Base-by-base conservation (phyloP, 2,888 invertebrate species). In the Hermaeophaga mercurialis region DNA sequence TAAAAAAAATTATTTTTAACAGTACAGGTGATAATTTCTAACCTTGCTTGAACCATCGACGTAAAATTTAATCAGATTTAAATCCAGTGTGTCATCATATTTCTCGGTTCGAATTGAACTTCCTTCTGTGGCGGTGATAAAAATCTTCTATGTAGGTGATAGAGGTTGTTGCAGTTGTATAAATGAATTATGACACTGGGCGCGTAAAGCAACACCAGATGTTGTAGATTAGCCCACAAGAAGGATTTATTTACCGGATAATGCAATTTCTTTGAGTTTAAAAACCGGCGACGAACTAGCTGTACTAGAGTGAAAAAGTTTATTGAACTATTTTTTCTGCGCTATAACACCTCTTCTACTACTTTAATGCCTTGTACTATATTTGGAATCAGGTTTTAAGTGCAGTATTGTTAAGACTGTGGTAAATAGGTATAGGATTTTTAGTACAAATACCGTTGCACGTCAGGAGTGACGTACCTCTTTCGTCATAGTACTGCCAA, bases 51-150 rank as follows among this genome's bases (percentile, higher is more conserved):
- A 31, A n/a, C 33, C 33, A 34, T 3, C 14, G 12, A 34, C 33
- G 5, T 34, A 34, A 34, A 12, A 34, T 28, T 28, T 34, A 36
- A 36, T 36, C 15, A 36, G 36, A 36, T 36, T 36, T 36, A 36
- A 14, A 36, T 36, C 36, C 9, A 17, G 9, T 9, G 36, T 36
- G 36, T 36, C 36, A 36, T 36, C 36, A 36, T 36, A 36, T 36
- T 36, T 36, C 36, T 36, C 36, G 36, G 36, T 36, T 36, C 36
- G 17, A 36, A 36, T 36, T 36, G 36, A 7, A 36, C 17, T 36
- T 36, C 36, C 36, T 36, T 36, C 36, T 36, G 15, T 36, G 36
- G 17, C 15, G 7, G 17, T 15, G 36, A 36, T 36, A 36, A 36
- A 36, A 36, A 36, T 36, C 36, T 15, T 17, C 36, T 8, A 36